Conservation (phyloP, 2,113 vertebrate genomes). For the Hirundichthys speculiger region DNA sequence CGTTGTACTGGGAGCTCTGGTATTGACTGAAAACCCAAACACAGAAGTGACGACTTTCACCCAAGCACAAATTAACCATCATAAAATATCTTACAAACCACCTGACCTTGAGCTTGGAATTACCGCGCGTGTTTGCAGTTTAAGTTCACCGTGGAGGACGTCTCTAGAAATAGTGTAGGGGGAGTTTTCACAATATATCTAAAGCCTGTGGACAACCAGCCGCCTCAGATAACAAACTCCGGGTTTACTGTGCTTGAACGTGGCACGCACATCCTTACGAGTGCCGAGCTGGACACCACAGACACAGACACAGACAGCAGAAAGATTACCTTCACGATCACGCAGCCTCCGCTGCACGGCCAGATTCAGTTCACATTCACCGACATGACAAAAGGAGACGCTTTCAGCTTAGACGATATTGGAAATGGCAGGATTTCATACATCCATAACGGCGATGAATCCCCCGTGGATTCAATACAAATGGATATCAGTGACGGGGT, state of each 20-base stretch:
- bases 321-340: conserved; percentile 87
- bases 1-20: conserved; percentile 82
- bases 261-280: conserved; percentile 84
- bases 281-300: conserved; percentile 84
- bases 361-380: conserved; percentile 82
- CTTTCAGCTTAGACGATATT: conserved; percentile 88
- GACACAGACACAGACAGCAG: conserved; percentile 88
- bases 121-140: conserved; percentile 90
- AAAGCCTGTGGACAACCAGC: conserved; percentile 93
- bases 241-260: conserved; percentile 88
- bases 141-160: conserved; percentile 90
- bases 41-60: conserved; percentile 87
- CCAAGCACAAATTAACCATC: conserved; percentile 96
- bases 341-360: conserved; percentile 86
- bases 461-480: conserved; percentile 83
- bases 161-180: conserved; percentile 82
- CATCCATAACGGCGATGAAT: conserved; percentile 85
- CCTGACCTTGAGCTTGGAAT: conserved; percentile 92
- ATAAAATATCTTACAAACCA: conserved; percentile 92
- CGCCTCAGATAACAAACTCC: conserved; percentile 92
- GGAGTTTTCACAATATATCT: conserved; percentile 90
- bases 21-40: conserved; percentile 88
- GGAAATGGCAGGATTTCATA: conserved; percentile 85
- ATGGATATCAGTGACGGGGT: conserved; percentile 92
- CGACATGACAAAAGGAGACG: conserved; percentile 80